Evolutionary conservation across 1,140 invertebrate genomes (phyloP).

Genomic region (Cecropterus lyciades): DNA sequence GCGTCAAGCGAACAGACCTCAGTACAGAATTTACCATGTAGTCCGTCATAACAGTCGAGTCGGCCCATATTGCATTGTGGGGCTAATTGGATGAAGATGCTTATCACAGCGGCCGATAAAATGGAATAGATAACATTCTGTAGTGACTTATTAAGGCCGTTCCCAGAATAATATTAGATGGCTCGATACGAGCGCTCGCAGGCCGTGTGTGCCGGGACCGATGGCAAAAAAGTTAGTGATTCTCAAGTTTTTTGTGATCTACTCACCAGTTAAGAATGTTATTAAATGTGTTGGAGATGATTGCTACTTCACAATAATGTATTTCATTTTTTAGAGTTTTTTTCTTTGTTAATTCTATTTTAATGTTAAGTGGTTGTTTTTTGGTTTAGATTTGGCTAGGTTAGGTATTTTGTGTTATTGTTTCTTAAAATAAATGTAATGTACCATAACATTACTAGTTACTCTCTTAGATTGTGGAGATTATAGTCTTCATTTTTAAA

Average conservation of each 20-base stretch:
- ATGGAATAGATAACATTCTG: slow-evolving; percentile 85
- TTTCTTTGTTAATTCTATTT: no score
- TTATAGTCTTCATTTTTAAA: no score
- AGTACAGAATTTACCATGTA: slow-evolving; percentile 42
- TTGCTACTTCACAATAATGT: no score
- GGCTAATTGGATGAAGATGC: slow-evolving; percentile 84
- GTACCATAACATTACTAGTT: no score
- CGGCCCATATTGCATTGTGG: slow-evolving; percentile 82
- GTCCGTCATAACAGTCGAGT: slow-evolving; percentile 73
- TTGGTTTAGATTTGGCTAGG: no score
- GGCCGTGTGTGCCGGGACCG: slow-evolving; percentile 64
- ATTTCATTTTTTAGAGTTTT: no score
- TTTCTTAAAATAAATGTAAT: no score
- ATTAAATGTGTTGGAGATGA: slow-evolving; percentile 9
- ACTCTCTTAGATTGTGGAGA: no score
- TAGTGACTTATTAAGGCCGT: slow-evolving; percentile 85
- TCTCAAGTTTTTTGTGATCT: slow-evolving; percentile 31
- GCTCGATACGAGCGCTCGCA: slow-evolving; percentile 67
- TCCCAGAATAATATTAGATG: slow-evolving; percentile 86
- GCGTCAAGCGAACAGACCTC: slow-evolving; percentile 5
- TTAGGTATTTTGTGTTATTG: no score
- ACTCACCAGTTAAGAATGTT: slow-evolving; percentile 25
- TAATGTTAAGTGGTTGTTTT: no score
- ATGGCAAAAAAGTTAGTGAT: slow-evolving; percentile 55
- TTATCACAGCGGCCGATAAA: slow-evolving; percentile 81